Percentiles rank a stretch among this genome's conserved stretches.
These are phyloP conservation scores for Ictidomys tridecemlineatus DNA, from an alignment of 2,113 vertebrate species.

Conservation along the genomic window DNA sequence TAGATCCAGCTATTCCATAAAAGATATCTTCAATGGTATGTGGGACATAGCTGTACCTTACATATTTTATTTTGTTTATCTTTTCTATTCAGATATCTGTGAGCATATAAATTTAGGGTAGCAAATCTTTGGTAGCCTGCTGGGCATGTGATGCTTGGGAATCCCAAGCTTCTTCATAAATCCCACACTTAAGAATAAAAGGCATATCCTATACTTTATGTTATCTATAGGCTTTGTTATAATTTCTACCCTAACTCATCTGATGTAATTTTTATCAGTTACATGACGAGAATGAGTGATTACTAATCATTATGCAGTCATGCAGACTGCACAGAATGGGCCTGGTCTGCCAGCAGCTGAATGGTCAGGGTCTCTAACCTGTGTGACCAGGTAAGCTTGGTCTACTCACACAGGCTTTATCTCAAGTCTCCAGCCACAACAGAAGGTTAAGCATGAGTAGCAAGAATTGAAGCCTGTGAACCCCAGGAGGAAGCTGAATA, in stretches of 20 bases:
- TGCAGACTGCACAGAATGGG: neutral
- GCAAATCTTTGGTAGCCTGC: conserved; percentile 93
- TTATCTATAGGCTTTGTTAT: conserved; percentile 92
- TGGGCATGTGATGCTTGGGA: conserved; percentile 91
- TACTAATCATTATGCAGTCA: conserved; percentile 91
- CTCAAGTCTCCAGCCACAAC: neutral
- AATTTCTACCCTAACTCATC: conserved; percentile 94
- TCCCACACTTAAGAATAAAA: conserved; percentile 88
- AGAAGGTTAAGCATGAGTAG: neutral
- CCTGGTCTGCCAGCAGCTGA: neutral
- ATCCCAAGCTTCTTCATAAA: conserved; percentile 77
- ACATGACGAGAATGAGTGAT: conserved; percentile 92
- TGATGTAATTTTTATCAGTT: conserved; percentile 86
- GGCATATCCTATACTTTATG: conserved; percentile 86
- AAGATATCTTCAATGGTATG: conserved; percentile 92
- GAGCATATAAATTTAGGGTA: conserved; percentile 91
- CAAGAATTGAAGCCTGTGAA: neutral
- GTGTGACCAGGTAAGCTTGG: neutral
- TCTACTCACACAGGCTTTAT: neutral
- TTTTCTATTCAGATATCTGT: conserved; percentile 91
- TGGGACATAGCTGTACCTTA: conserved; percentile 88
- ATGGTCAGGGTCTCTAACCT: neutral
- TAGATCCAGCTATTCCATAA: conserved; percentile 87
- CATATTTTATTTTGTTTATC: conserved; percentile 87
- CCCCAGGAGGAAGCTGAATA: neutral